Conservation (phyloP, 2,888 invertebrate species). For the Acanthosepion esculentum region DNA sequence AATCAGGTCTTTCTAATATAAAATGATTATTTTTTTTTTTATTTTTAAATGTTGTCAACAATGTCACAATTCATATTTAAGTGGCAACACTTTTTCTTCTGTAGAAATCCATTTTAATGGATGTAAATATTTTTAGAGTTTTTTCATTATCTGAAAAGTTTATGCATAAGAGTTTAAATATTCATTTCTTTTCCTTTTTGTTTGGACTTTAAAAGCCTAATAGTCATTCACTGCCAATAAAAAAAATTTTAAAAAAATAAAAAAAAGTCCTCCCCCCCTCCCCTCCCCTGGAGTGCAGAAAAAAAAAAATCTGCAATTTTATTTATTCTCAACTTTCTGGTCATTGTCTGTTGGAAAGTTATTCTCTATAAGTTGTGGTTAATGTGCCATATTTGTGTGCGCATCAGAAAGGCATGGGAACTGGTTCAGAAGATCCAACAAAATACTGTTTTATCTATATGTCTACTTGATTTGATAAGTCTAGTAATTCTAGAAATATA, state of each 20-base stretch:
- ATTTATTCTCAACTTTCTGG: background rate
- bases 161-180: background rate
- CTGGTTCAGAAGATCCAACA: background rate
- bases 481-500: background rate
- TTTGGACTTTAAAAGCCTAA: background rate
- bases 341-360: background rate
- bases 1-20: background rate
- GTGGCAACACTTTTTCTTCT: background rate
- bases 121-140: background rate
- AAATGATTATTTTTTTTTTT: no score
- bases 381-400: background rate
- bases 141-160: background rate
- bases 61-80: background rate
- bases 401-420: background rate
- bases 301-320: background rate
- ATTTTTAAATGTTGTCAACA: background rate
- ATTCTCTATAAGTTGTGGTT: background rate
- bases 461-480: background rate
- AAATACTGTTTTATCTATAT: background rate
- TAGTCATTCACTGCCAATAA: constrained; percentile 9
- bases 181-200: background rate
- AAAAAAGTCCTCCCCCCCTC: background rate
- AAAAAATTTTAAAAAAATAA: background rate
- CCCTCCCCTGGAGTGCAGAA: background rate
- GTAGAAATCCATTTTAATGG: background rate